Percentiles rank a stretch among this genome's conserved stretches.
These are phyloP conservation scores for Leucania comma DNA, from an alignment of 2,888 invertebrate species.

Conservation along the genomic window DNA sequence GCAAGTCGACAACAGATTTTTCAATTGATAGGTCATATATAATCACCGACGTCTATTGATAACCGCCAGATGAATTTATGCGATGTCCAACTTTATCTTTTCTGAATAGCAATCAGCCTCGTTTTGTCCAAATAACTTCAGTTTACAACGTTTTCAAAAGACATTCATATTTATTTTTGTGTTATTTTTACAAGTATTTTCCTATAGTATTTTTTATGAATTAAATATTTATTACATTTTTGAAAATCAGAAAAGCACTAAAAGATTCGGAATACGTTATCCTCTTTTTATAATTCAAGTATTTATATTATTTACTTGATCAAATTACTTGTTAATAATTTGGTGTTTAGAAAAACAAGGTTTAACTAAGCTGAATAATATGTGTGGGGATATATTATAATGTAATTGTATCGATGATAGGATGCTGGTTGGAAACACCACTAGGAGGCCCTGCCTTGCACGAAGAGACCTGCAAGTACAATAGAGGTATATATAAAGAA, in stretches of 20 bases:
- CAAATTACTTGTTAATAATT: conserved; percentile 20
- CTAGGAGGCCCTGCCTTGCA: conserved; percentile 2
- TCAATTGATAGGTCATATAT: too few species aligned
- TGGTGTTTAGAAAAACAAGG: conserved; percentile 1
- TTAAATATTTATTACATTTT: conserved; percentile 20
- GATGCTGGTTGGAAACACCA: conserved; percentile 7
- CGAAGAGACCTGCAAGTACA: background rate
- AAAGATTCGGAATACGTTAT: conserved; percentile 73
- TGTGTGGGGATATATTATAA: background rate
- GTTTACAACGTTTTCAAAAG: background rate
- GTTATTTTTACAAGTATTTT: conserved; percentile 2
- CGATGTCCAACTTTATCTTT: background rate
- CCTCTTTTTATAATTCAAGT: conserved; percentile 20
- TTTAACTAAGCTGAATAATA: background rate
- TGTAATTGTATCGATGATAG: background rate
- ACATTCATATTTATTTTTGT: conserved; percentile 36
- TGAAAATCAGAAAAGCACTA: conserved; percentile 78
- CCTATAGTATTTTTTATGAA: conserved; percentile 37
- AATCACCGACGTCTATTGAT: too few species aligned
- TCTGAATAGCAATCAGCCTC: background rate
- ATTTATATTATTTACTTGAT: background rate
- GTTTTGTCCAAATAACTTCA: conserved; percentile 11
- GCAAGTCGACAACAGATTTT: too few species aligned
- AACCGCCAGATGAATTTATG: background rate
- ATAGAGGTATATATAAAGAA: too few species aligned